phyloP scores from a whole-genome alignment of 2,797 vertebrate species.

The Lepilemur septentrionalis region DNA sequence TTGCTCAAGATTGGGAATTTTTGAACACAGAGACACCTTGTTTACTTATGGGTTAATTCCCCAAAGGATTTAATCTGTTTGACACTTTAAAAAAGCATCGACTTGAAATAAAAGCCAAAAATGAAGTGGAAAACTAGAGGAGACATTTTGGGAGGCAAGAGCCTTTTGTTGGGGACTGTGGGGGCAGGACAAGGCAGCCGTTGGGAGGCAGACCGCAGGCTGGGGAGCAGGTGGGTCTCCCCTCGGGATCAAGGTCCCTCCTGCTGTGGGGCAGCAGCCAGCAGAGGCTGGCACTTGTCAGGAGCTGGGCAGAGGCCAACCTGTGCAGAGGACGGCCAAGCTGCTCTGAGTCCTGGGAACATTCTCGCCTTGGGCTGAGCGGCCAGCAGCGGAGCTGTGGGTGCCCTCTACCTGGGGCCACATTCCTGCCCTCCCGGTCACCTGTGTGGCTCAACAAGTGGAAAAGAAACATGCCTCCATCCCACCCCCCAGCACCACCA shows the following conservation, averaged over 20 bases:
- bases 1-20: background rate
- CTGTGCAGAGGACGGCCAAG: accelerated
- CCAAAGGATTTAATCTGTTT: background rate
- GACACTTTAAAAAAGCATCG: background rate
- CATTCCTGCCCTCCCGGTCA: background rate
- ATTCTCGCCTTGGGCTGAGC: background rate
- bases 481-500: no score
- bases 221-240: no score
- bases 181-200: background rate
- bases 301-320: background rate
- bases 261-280: background rate
- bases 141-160: background rate
- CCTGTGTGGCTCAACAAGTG: background rate
- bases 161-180: background rate
- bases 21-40: background rate
- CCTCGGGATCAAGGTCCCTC: background rate
- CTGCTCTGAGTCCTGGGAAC: background rate
- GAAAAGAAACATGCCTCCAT: background rate
- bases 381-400: background rate
- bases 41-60: background rate
- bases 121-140: background rate
- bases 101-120: background rate
- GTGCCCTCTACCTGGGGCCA: background rate
- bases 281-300: background rate
- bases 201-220: background rate